Evolutionary conservation across 2,888 invertebrate genomes (phyloP).

Genomic region (Bhutanitis thaidina): DNA sequence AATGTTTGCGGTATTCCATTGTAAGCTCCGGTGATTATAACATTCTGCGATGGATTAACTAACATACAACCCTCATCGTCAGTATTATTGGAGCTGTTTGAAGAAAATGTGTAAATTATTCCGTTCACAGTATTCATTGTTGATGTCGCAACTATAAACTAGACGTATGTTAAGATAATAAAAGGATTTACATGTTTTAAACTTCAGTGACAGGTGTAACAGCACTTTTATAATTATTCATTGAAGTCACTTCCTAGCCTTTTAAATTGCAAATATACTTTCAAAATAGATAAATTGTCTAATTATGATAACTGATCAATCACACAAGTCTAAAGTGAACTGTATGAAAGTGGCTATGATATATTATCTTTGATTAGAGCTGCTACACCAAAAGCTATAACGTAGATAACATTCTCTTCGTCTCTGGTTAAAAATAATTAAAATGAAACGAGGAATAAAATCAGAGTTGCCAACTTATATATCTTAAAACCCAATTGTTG

Average conservation of each 20-base stretch:
- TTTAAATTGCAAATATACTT: conserved; percentile 34
- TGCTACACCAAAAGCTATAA: too few relatives aligned
- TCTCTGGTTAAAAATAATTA: too few relatives aligned
- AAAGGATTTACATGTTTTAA: conserved; percentile 63
- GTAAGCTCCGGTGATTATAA: conserved; percentile 85
- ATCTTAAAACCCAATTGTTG: too few relatives aligned
- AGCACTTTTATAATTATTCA: conserved; percentile 25
- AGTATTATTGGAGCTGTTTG: conserved; percentile 45
- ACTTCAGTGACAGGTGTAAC: conserved; percentile 27
- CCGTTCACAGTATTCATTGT: conserved; percentile 57
- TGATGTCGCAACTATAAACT: conserved; percentile 48
- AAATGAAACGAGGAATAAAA: too few relatives aligned
- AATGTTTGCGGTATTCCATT: conserved; percentile 96
- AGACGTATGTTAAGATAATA: conserved; percentile 49
- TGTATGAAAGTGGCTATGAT: too few relatives aligned
- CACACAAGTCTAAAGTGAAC: too few relatives aligned
- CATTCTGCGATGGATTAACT: conserved; percentile 60
- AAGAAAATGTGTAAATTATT: conserved; percentile 37
- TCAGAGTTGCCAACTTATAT: too few relatives aligned
- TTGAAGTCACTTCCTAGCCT: conserved; percentile 28
- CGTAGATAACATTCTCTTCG: too few relatives aligned
- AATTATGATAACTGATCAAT: too few relatives aligned
- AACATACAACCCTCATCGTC: conserved; percentile 65
- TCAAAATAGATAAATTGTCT: conserved; percentile 38
- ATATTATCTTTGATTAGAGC: too few relatives aligned